Evolutionary conservation across 2,113 vertebrate genomes (phyloP), one percentile per base, ranked within the genome.

Genomic region (Coracopsis vasa): DNA sequence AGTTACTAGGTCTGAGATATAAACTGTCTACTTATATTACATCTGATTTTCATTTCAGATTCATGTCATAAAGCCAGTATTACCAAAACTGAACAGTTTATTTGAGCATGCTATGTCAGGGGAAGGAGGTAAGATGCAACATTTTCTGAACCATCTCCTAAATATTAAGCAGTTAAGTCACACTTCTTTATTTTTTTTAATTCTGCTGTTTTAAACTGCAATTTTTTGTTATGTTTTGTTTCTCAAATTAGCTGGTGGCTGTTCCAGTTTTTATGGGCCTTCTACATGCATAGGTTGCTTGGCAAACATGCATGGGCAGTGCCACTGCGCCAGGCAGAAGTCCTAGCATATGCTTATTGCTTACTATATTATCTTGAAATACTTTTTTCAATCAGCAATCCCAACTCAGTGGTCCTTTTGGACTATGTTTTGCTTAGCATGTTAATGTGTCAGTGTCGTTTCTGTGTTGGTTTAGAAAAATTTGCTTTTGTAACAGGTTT

Each of bases 51-150:
- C 16, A 41, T 90, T 98, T 94, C 97, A 99, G 99, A 98, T 99
- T 89, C 99, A 99, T 15, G 99, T 99, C 16, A 99, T 99, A 95
- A 99, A 99, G 61, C 99, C 99, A 45, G 99, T 99, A 45, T 98
- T 99, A 50, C 99, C 98, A 88, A 98, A 99, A 97, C 98, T 99
- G 18, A 98, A 99, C 95, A 97, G 93, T 31, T 95, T 99, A 42
- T 99, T 99, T 51, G 98, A 99, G 64, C 98, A 96, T 58, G 98
- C 98, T 53, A 71, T 98, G 75, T 98, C 97, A 39, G 95, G 97
- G 23, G 96, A 96, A 91, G 94, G 98, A 96, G 98, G 99, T 99
- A 98, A 97, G 86, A 16, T 7, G 9, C 47, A 33, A 44, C 51
- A 82, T 56, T 77, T 79, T 51, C 27, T 81, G 42, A 64, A 73